Percentiles rank a stretch among this genome's conserved stretches.
phyloP scores from a whole-genome alignment of 2,113 vertebrate genomes.

The Amblyopsis rosae region DNA sequence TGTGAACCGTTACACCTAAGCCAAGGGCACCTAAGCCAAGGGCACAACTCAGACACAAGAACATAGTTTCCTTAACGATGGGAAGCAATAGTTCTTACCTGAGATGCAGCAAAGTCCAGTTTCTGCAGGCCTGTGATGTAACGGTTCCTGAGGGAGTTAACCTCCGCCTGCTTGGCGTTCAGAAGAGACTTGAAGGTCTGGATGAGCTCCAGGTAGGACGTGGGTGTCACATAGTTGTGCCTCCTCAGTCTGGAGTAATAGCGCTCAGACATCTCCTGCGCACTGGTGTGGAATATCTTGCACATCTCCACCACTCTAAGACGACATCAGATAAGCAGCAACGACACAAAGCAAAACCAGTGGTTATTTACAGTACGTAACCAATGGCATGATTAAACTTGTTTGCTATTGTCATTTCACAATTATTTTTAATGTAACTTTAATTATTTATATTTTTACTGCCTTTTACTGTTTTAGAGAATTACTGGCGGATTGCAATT shows the following conservation, averaged over 20 bases:
- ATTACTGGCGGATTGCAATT: too few relatives aligned
- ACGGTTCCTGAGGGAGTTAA: slow-evolving; percentile 81
- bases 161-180: slow-evolving; percentile 82
- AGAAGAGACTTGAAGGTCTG: slow-evolving; percentile 89
- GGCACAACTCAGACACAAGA: too few relatives aligned
- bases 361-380: not conserved
- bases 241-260: slow-evolving; percentile 82
- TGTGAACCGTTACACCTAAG: too few relatives aligned
- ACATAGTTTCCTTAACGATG: too few relatives aligned
- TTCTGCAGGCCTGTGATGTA: slow-evolving; percentile 88
- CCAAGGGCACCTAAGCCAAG: too few relatives aligned
- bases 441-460: too few relatives aligned
- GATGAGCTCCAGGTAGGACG: slow-evolving; percentile 91
- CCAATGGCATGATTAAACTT: not conserved
- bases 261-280: slow-evolving; percentile 77
- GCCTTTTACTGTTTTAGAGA: too few relatives aligned
- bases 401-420: too few relatives aligned
- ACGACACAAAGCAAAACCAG: not conserved
- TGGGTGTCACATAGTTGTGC: slow-evolving; percentile 92
- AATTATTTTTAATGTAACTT: too few relatives aligned
- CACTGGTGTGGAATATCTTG: slow-evolving; percentile 88
- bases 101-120: slow-evolving; percentile 88
- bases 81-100: slow-evolving; percentile 69
- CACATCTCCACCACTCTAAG: slow-evolving; percentile 90
- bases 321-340: slow-evolving; percentile 2